These are phyloP conservation scores for Ageneiosus marmoratus DNA, from an alignment of 2,113 vertebrate genomes.

Conservation along the genomic window DNA sequence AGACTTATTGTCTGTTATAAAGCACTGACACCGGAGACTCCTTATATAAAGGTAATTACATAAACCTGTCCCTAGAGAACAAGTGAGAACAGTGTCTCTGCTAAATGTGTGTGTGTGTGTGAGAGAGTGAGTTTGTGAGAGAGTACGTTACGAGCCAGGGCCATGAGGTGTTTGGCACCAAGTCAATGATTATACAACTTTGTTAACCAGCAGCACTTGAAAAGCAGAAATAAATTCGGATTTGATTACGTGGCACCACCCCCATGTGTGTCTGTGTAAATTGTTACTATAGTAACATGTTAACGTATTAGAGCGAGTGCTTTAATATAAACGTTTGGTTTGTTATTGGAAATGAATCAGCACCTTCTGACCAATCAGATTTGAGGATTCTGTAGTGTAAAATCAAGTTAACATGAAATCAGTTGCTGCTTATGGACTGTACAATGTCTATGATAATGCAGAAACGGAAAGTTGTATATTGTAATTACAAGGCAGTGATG, in stretches of 20 bases:
- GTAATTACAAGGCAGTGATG: neutral
- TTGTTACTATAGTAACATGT: neutral
- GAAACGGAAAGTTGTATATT: neutral
- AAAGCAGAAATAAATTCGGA: neutral
- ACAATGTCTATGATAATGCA: neutral
- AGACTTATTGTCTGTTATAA: neutral
- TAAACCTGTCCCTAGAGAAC: neutral
- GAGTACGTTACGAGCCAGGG: no score
- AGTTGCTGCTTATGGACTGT: neutral
- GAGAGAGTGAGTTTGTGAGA: no score
- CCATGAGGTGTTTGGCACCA: no score
- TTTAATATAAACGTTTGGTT: neutral
- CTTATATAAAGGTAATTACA: neutral
- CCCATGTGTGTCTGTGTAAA: neutral
- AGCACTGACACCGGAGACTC: neutral
- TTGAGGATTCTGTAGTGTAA: neutral
- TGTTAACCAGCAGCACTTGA: neutral
- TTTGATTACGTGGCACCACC: fast-evolving
- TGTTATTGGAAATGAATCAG: neutral
- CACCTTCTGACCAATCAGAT: neutral
- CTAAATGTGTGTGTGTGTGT: no score
- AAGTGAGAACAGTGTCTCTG: no score
- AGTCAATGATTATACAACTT: neutral
- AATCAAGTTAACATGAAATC: neutral
- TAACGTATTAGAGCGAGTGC: neutral